Base-by-base conservation (phyloP, 2,797 vertebrate species). In the Poliocrania exsul region DNA sequence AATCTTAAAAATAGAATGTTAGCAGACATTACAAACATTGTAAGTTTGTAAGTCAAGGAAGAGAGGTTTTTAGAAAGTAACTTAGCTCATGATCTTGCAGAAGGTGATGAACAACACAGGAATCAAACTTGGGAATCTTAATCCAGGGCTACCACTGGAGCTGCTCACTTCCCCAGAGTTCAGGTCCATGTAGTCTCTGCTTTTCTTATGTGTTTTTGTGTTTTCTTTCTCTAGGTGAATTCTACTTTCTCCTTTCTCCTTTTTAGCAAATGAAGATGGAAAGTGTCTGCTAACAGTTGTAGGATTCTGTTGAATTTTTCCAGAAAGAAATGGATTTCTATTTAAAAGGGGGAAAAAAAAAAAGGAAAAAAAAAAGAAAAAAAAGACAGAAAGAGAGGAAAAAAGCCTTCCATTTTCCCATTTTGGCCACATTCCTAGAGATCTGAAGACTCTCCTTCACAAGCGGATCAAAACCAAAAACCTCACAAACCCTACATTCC, bases 301-400 rank as follows among this genome's bases (percentile, higher is more conserved):
- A 86, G 24, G 8, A 70, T 81, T 93, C 23, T 67, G 8, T 10
- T 58, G 10, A 60, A 19, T 44, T 67, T 78, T 86, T 75, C 47
- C 35, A 66, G 37, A 83, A 58, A 73, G 4, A 84, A 78, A 49
- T 14, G 0, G 5, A 54, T 79, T 81, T 81, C 40, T 40, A 40
- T 40, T 40, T 16, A 40, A 16, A 40, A 40, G 40, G 13, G 40
- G 4, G 15, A 6, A 15, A 38, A 15, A 38, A 38, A 38, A 38
- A 38, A 38, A n/a, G n/a, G 5, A 33, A 38, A 49, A 62, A 11
- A 38, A 38, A 38, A 38, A 38, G 5, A 33, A 38, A 49, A 62
- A 11, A 58, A 57, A 21, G 4, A 25, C 1, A 51, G 9, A 28
- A 9, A 47, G 2, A 33, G 2, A 31, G 1, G 3, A 21, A 31